Percentiles rank a stretch among this genome's conserved stretches.
Conservation (phyloP, 2,113 vertebrate genomes). For the Meriones unguiculatus region DNA sequence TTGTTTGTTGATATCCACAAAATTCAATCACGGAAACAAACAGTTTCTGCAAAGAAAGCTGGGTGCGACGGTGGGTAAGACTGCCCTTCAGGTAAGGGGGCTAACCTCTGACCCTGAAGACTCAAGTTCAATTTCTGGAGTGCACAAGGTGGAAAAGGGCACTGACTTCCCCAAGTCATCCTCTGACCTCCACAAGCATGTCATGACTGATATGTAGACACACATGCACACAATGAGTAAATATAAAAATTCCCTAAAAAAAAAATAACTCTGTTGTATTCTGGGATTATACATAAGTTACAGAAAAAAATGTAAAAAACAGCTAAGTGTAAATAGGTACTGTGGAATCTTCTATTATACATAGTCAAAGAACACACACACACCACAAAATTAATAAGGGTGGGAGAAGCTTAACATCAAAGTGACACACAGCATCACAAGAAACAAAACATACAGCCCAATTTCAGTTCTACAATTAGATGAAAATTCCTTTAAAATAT, state of each 20-base stretch:
- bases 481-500: not conserved
- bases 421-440: not conserved
- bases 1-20: not conserved
- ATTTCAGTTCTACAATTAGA: not conserved
- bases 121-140: not conserved
- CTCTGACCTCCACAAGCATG: not conserved
- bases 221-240: not conserved
- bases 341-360: not conserved
- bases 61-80: not conserved
- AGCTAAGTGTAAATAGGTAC: not conserved
- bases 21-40: slow-evolving; percentile 12
- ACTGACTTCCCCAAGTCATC: not conserved
- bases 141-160: not conserved
- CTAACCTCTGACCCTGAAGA: not conserved
- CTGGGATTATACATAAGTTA: not conserved
- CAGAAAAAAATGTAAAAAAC: not conserved
- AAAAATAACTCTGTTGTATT: not conserved
- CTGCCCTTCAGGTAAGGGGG: not conserved
- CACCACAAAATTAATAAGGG: not conserved
- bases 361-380: not conserved
- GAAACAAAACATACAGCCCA: not conserved
- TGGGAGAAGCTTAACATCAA: not conserved
- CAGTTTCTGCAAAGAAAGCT: slow-evolving; percentile 13
- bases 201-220: not conserved
- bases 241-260: not conserved